phyloP scores from a whole-genome alignment of 1,140 invertebrate genomes.

The Trichomalopsis sarcophagae region DNA sequence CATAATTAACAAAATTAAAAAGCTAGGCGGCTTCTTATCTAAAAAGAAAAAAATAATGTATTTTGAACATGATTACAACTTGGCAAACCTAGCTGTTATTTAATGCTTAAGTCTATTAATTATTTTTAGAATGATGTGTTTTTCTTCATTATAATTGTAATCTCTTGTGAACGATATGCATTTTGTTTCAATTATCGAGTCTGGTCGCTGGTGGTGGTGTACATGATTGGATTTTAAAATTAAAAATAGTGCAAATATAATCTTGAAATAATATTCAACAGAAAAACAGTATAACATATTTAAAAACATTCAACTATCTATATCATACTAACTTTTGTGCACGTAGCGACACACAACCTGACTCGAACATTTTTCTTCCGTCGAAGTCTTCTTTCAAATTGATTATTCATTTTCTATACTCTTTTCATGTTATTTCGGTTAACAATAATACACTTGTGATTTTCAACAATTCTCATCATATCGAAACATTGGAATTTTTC shows the following conservation, averaged over 20 bases:
- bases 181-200: conserved; percentile 28
- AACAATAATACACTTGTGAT: conserved; percentile 43
- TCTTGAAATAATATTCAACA: conserved; percentile 29
- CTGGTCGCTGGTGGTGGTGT: background rate
- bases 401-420: background rate
- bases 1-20: conserved; percentile 26
- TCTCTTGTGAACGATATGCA: conserved; percentile 57
- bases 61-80: conserved; percentile 50
- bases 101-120: conserved; percentile 56
- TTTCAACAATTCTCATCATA: conserved; percentile 44
- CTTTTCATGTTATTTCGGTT: background rate
- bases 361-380: conserved; percentile 5
- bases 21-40: background rate
- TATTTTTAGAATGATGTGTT: conserved; percentile 57
- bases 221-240: conserved; percentile 36
- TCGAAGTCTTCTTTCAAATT: background rate
- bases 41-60: conserved; percentile 47
- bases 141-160: conserved; percentile 43
- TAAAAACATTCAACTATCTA: conserved; percentile 45
- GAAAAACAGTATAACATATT: conserved; percentile 10
- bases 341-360: conserved; percentile 22
- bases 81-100: conserved; percentile 57
- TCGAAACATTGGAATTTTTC: conserved; percentile 4
- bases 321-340: conserved; percentile 43
- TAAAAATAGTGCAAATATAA: conserved; percentile 36